These are phyloP conservation scores for Acholoe squamosa DNA, from an alignment of 2,888 invertebrate genomes.

Conservation along the genomic window DNA sequence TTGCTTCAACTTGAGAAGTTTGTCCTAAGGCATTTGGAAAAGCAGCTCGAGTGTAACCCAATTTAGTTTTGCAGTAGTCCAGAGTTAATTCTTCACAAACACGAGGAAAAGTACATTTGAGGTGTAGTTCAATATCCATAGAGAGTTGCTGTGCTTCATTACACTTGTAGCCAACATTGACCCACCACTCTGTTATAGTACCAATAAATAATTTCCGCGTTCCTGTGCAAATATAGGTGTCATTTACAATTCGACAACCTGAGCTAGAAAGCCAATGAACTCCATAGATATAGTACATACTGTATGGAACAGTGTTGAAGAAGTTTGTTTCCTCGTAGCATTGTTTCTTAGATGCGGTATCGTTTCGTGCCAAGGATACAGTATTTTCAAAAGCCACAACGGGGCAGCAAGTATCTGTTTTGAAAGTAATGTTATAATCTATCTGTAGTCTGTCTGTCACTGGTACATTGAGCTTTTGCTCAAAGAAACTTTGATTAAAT, in stretches of 20 bases:
- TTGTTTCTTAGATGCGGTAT: not conserved
- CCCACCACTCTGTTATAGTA: not conserved
- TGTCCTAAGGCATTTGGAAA: not conserved
- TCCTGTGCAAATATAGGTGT: not conserved
- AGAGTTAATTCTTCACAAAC: not conserved
- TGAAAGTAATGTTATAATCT: not conserved
- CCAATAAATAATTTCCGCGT: not conserved
- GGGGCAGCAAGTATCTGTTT: not conserved
- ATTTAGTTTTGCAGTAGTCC: not conserved
- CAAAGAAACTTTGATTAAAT: not conserved
- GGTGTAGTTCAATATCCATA: not conserved
- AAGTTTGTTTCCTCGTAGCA: not conserved
- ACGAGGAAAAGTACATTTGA: not conserved
- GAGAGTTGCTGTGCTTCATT: not conserved
- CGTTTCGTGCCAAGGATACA: not conserved
- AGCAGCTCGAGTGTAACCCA: not conserved
- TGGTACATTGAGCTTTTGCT: not conserved
- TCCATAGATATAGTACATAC: not conserved
- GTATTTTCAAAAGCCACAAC: not conserved
- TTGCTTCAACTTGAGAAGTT: not conserved
- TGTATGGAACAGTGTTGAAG: not conserved
- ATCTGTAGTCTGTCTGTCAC: not conserved
- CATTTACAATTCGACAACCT: not conserved
- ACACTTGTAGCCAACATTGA: not conserved
- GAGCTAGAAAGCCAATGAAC: not conserved